Base-by-base conservation (phyloP, 1,140 invertebrate species). In the Liolophura sinensis region DNA sequence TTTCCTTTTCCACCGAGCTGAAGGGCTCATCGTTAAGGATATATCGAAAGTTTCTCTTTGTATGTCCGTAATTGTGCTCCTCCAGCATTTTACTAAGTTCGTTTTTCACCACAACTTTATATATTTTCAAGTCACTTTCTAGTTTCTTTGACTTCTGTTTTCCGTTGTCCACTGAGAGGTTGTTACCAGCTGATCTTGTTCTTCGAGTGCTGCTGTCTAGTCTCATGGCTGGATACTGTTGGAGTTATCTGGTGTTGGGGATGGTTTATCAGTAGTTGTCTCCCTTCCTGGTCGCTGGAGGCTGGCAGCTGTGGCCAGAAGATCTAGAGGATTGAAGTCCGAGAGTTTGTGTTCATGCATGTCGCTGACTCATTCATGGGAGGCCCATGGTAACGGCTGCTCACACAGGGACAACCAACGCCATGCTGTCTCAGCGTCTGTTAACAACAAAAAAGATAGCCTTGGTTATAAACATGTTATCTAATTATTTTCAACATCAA, bases 281-380 rank as follows among this genome's bases (percentile, higher is more conserved):
- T 61, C 67, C 64, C 50, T 62, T 40, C 62, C 69, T 67, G 55
- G 70, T 60, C 16, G 20, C 55, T 77, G 68, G 4, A 78, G 69
- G 46, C 72, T 75, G 24, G 79, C 79, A 62, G 79, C 77, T 60
- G 75, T 73, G 27, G 79, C 79, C 52, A 81, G 67, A 14, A 81
- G 71, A 62, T 79, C 78, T 54, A 81, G 69, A 54, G 79, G 77
- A 69, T 80, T 80, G 71, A 80, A 80, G 60, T 73, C 73, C 76
- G 31, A 40, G 31, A 40, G 31, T 40, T 40, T 40, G 31, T 40
- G 31, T 40, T 40, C 31, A 40, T 40, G 31, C 31, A 40, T 40
- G 31, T 40, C 31, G 31, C 31, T 40, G 31, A 40, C 31, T 40
- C 31, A 40, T 40, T 40, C 31, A 40, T 9, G 31, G 31, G 31